These are phyloP conservation scores for Cerastis leucographa DNA, from an alignment of 2,888 invertebrate genomes.

Conservation along the genomic window DNA sequence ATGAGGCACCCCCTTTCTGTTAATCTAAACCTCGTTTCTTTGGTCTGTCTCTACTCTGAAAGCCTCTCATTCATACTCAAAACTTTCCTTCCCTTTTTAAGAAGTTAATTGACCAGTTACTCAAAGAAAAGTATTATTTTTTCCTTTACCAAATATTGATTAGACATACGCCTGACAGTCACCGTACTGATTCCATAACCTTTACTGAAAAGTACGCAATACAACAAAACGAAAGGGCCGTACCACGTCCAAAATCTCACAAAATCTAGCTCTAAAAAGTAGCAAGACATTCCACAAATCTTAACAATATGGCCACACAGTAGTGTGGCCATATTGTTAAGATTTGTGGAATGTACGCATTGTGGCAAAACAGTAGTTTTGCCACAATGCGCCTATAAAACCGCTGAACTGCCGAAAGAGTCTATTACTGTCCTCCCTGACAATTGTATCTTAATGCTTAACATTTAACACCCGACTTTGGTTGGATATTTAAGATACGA, in stretches of 20 bases:
- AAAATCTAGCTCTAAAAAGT: background rate
- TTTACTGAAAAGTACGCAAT: background rate
- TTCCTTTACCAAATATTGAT: too few species aligned
- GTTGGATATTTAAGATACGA: constrained; percentile 35
- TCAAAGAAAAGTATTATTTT: too few species aligned
- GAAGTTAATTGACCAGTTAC: background rate
- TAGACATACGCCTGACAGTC: too few species aligned
- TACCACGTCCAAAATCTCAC: background rate
- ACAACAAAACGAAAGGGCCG: too few species aligned
- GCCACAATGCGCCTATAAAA: constrained; percentile 61
- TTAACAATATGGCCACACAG: constrained; percentile 28
- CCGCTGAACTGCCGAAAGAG: constrained; percentile 63
- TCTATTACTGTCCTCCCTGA: constrained; percentile 59
- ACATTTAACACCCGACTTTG: constrained; percentile 57
- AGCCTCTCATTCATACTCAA: too few species aligned
- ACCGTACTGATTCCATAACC: background rate
- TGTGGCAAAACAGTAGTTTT: too few species aligned
- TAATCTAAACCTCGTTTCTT: too few species aligned
- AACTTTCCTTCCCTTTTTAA: background rate
- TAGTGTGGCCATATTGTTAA: too few species aligned
- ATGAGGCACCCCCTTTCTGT: background rate
- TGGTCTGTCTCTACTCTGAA: too few species aligned
- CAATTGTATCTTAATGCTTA: constrained; percentile 67
- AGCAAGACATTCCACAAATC: background rate
- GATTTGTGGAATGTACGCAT: too few species aligned